Base-by-base conservation (phyloP, 2,113 vertebrate species). In the Daubentonia madagascariensis region DNA sequence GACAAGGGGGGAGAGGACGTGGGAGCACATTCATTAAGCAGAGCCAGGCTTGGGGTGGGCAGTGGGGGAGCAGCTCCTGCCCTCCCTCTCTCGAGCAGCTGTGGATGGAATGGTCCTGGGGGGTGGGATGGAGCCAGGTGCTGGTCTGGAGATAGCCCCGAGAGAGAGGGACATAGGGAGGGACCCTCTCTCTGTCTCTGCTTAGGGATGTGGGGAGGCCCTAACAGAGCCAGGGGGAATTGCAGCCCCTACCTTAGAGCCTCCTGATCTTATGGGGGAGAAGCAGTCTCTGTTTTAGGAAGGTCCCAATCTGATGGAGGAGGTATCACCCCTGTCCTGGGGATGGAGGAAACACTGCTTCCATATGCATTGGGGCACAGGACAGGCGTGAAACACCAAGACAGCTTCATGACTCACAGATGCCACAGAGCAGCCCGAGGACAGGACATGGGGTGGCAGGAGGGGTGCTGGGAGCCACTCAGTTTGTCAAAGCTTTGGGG, bases 11-110 rank as follows among this genome's bases (percentile, higher is more conserved):
- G 79, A 17, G 57, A 2, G 50, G 99, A 97, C 99, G 98, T 99
- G 99, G 98, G 98, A 97, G 91, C 94, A 98, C 99, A 99, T 99
- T 99, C 99, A 99, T 99, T 99, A 99, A 98, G 57, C 43, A 8
- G 65, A 85, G 52, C 65, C 0, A 52, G 95, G 43, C 67, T 85
- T 59, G 17, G 73, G 45, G 6, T 3, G 76, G 37, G 81, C 37
- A 40, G 30, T 5, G 5, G 20, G 35, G 93, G 85, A 68, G 91
- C 63, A 32, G 67, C 45, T 25, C 79, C 70, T 3, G 20, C 13
- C 43, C 30, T 23, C 23, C 7, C 4, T 16, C 50, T 70, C 63
- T 35, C n/a, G 16, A 18, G 40, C 81, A 61, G 78, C 59, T 22
- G 22, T 28, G 23, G 43, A 37, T 4, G 10, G 73, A 11, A 28